Percentiles rank a stretch among this genome's conserved stretches.
phyloP scores from a whole-genome alignment of 1,140 invertebrate species.

The Forficula auricularia region DNA sequence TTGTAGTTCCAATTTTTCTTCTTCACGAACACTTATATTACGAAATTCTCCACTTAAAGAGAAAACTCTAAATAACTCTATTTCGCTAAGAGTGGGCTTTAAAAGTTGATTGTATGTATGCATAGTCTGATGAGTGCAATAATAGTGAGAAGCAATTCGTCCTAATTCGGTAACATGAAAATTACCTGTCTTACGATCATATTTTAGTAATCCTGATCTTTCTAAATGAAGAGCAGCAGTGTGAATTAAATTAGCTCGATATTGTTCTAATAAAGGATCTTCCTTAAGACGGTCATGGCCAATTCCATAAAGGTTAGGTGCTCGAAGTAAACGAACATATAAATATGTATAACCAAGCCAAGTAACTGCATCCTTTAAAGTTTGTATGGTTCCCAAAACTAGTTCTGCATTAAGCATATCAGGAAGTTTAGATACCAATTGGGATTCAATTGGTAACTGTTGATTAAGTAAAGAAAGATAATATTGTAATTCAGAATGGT shows the following conservation, averaged over 20 bases:
- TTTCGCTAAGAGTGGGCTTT: constrained; percentile 92
- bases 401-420: constrained; percentile 98
- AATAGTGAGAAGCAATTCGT: constrained; percentile 94
- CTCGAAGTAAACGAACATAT: constrained; percentile 71
- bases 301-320: constrained; percentile 79
- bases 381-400: constrained; percentile 90
- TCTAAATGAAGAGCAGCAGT: constrained; percentile 86
- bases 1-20: constrained; percentile 93
- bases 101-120: constrained; percentile 89
- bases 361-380: constrained; percentile 83
- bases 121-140: constrained; percentile 94
- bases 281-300: constrained; percentile 58
- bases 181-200: constrained; percentile 86
- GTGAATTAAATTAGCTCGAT: constrained; percentile 89
- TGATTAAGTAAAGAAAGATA: constrained; percentile 96
- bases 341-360: constrained; percentile 95
- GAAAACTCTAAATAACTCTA: constrained; percentile 97
- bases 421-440: constrained; percentile 66
- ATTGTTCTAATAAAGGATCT: constrained; percentile 70
- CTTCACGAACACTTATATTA: constrained; percentile 86
- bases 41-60: constrained; percentile 90
- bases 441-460: constrained; percentile 79
- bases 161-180: constrained; percentile 89
- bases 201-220: constrained; percentile 81
- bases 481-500: constrained; percentile 96